These are phyloP conservation scores for Ptychodera flava DNA, from an alignment of 35 echinoderm and acorn worm species.

Conservation along the genomic window DNA sequence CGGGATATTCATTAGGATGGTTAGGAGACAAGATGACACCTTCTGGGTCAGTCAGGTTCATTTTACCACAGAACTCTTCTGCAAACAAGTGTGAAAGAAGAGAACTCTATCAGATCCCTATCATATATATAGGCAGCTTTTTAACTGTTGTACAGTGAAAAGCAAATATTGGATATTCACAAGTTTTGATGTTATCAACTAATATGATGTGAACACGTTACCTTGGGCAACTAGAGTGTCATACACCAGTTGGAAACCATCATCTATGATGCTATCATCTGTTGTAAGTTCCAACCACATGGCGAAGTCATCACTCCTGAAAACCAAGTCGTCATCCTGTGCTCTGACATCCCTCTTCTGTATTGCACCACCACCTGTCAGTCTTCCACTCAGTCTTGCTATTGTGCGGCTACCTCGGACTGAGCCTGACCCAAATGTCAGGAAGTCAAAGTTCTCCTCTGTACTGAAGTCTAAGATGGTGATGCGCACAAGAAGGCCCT, in stretches of 20 bases:
- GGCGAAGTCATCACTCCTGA: background rate
- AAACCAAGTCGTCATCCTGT: background rate
- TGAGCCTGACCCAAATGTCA: slow-evolving; percentile 32
- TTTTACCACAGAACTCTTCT: background rate
- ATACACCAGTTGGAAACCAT: background rate
- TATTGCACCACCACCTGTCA: background rate
- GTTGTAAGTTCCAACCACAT: background rate
- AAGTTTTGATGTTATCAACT: too few species aligned
- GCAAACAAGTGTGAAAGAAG: too few species aligned
- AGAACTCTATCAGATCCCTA: too few species aligned
- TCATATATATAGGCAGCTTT: too few species aligned
- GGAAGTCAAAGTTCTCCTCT: slow-evolving; percentile 55
- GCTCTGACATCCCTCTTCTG: background rate
- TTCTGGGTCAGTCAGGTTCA: slow-evolving; percentile 34
- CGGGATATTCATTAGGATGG: slow-evolving; percentile 52
- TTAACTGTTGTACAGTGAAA: too few species aligned
- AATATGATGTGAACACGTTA: too few species aligned
- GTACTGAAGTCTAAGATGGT: slow-evolving; percentile 69
- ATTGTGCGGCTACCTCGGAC: background rate
- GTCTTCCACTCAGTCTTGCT: background rate
- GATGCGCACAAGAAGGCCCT: slow-evolving; percentile 35
- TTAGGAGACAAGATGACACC: slow-evolving; percentile 49
- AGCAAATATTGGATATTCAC: too few species aligned
- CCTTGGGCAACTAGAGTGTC: background rate
- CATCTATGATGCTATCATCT: background rate